Conservation (phyloP, 2,888 invertebrate genomes). For the Drosophila incognita region DNA sequence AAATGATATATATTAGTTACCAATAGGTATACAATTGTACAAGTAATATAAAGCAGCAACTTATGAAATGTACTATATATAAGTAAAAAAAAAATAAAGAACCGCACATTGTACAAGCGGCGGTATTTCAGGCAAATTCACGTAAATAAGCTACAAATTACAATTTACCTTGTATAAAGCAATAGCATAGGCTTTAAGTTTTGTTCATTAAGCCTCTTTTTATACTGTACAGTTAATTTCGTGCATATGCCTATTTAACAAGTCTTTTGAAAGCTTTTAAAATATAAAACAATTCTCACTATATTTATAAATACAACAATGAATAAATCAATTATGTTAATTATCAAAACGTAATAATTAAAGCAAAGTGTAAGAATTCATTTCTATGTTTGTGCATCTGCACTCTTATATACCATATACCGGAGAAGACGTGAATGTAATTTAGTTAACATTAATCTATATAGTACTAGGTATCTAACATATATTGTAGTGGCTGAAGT, state of each 20-base stretch:
- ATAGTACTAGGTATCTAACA: conserved; percentile 40
- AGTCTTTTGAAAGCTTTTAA: conserved; percentile 75
- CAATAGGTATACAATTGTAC: conserved; percentile 59
- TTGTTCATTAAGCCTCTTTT: conserved; percentile 41
- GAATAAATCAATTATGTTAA: conserved; percentile 42
- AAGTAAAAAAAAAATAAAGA: conserved; percentile 38
- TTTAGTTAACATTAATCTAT: conserved; percentile 58
- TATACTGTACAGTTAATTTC: conserved; percentile 54
- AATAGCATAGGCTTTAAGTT: conserved; percentile 62
- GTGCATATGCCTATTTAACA: conserved; percentile 46
- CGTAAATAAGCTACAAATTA: conserved; percentile 45
- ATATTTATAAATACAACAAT: conserved; percentile 54
- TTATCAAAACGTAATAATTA: conserved; percentile 20
- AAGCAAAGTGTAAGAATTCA: conserved; percentile 29
- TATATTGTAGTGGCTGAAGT: conserved; percentile 65
- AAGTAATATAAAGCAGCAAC: conserved; percentile 68
- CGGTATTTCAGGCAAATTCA: conserved; percentile 47
- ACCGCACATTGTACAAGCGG: conserved; percentile 38
- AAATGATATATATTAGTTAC: conserved; percentile 45
- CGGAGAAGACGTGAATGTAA: conserved; percentile 48
- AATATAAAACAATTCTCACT: conserved; percentile 71
- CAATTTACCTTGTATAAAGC: conserved; percentile 65
- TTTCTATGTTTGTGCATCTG: conserved; percentile 50
- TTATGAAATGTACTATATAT: conserved; percentile 59
- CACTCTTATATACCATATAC: conserved; percentile 54